Percentiles rank a stretch among this genome's conserved stretches.
These are phyloP conservation scores for Procambarus clarkii DNA, from an alignment of 1,140 invertebrate species.

Conservation along the genomic window DNA sequence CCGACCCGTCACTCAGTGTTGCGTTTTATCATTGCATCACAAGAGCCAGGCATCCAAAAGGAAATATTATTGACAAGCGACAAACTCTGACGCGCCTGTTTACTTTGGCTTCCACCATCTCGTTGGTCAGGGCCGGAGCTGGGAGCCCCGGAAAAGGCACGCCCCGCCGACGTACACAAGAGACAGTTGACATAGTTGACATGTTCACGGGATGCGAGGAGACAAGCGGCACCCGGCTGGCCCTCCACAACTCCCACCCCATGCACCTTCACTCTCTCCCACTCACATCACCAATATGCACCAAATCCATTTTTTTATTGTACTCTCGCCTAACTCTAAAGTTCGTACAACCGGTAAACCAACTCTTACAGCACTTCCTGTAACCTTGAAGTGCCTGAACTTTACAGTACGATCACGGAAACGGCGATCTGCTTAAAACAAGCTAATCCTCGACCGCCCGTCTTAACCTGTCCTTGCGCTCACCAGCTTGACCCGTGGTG, in stretches of 20 bases:
- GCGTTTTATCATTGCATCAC: conserved; percentile 69
- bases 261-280: too few species aligned
- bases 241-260: not conserved
- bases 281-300: too few species aligned
- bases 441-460: too few species aligned
- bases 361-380: too few species aligned
- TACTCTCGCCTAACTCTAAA: not conserved
- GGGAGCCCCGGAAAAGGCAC: conserved; percentile 57
- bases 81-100: conserved; percentile 68
- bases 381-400: too few species aligned
- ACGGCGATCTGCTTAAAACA: too few species aligned
- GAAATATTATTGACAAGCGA: conserved; percentile 70
- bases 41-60: conserved; percentile 67
- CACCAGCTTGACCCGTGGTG: too few species aligned
- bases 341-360: not conserved
- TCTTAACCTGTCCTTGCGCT: too few species aligned
- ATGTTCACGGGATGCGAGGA: conserved; percentile 58
- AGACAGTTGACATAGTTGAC: conserved; percentile 40
- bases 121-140: conserved; percentile 49
- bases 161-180: conserved; percentile 47
- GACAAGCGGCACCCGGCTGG: conserved; percentile 42
- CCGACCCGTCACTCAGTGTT: conserved; percentile 68
- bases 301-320: too few species aligned
- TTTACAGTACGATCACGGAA: too few species aligned
- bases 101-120: conserved; percentile 61